phyloP scores from a whole-genome alignment of 2,113 vertebrate genomes.

The Gopherus evgoodei region DNA sequence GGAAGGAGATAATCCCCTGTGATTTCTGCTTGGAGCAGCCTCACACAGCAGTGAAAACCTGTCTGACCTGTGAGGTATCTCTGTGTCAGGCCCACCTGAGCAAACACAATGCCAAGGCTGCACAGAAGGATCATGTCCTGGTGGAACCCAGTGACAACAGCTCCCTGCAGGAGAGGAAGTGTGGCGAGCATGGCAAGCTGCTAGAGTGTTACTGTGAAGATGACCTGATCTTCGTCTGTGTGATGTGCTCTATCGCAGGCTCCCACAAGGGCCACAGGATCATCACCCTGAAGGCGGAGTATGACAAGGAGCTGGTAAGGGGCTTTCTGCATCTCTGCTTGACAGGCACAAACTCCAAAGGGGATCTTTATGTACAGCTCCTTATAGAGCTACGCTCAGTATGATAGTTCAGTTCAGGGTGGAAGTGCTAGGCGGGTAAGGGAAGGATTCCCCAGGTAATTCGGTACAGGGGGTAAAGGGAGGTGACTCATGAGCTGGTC shows the following conservation, averaged over 20 bases:
- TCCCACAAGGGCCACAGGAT: slow-evolving; percentile 75
- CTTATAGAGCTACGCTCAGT: rapidly evolving
- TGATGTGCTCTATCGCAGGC: slow-evolving; percentile 71
- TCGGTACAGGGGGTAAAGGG: rapidly evolving
- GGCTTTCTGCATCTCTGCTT: background rate
- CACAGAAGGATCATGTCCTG: slow-evolving; percentile 76
- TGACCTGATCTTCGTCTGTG: slow-evolving; percentile 79
- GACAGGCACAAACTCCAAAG: background rate
- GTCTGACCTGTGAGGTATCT: slow-evolving; percentile 81
- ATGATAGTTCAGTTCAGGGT: background rate
- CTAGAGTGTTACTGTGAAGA: slow-evolving; percentile 84
- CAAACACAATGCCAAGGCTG: slow-evolving; percentile 80
- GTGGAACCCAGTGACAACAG: slow-evolving; percentile 74
- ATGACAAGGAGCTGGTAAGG: background rate
- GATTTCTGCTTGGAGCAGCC: slow-evolving; percentile 81
- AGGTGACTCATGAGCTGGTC: rapidly evolving
- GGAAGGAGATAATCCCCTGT: slow-evolving; percentile 56
- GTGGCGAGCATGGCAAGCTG: slow-evolving; percentile 82
- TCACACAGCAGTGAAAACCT: slow-evolving; percentile 73
- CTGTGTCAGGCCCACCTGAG: slow-evolving; percentile 87
- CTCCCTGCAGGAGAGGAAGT: slow-evolving; percentile 78
- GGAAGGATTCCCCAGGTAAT: rapidly evolving
- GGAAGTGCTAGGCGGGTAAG: background rate
- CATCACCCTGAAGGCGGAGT: slow-evolving; percentile 19
- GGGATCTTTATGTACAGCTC: background rate